Evolutionary conservation across 37 sponge, comb jelly and placozoan species (phyloP), one percentile per base, ranked within the genome.

Genomic region (Oopsacas minuta): DNA sequence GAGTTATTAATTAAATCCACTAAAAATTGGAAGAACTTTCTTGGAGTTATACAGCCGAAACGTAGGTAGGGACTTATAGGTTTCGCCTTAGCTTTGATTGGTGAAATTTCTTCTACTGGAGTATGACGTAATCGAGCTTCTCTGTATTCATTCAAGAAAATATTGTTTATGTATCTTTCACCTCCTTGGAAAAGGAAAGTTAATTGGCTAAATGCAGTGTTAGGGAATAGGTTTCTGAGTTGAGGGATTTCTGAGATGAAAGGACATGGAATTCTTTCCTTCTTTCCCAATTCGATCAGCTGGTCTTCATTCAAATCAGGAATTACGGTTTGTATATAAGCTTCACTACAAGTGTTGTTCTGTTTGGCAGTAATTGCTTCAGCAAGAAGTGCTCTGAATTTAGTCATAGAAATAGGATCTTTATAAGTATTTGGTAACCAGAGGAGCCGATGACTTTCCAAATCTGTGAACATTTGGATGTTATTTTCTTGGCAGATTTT

Each of bases 31-130:
- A 87, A 95, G 25, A 95, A 75, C 86, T 86, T 88, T 35, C 95
- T 88, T 5, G 88, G 86, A 35, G 92, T 91, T 37, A 95, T 90
- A 36, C 92, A 90, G 0, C 95, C 95, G 85, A 91, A 92, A 7
- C 91, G 87, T 34, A 95, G 32, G 84, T 95, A 91, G 17, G 92
- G 92, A 53, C 92, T 91, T 61, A 95, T 61, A 25, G 75, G 28
- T 34, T 32, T 61, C 22, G 75, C 75, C 28, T 61, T 61, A 12
- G 75, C 75, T 25, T 32, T 3, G 30, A 61, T 61, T 32, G 75
- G 75, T 3, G 75, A 61, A 32, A n/a, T 34, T 5, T 3, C 22
- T 34, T 61, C 75, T 10, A 10, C 75, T 20, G 7, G 7, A 3
- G 5, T n/a, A 3, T 12, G 3, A 10, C 75, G 75, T 61, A 61